Evolutionary conservation across 2,113 vertebrate species (phyloP), one percentile per base, ranked within the genome.

Genomic region (Anseranas semipalmata): DNA sequence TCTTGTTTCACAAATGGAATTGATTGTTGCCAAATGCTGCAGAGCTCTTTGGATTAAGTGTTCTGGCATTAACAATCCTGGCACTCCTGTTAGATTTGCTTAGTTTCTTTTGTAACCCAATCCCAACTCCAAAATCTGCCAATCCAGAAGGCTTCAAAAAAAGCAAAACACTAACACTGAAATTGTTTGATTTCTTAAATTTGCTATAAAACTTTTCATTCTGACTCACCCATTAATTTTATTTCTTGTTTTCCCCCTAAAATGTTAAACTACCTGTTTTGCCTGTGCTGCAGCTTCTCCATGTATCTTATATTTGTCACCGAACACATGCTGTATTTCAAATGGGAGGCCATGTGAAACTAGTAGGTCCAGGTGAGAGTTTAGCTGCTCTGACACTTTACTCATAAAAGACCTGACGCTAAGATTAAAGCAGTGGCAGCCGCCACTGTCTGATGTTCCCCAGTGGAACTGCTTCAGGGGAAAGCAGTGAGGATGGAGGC

Each of bases 51-150:
- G 65, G 76, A 93, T 48, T 46, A 63, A 80, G 43, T 90, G 37
- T 39, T 60, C 62, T 95, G 94, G 76, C 80, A 89, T 75, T 82
- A 60, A 68, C 59, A 81, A 16, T n/a, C 35, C 84, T 95, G 94
- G 80, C 86, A 95, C 22, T 50, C 39, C 56, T 60, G 8, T 35
- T 68, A 68, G 19, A 56, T 75, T 75, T 92, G 65, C 90, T 87
- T 84, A 37, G n/a, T 68, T 94, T 87, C 33, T 15, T 22, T 84
- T 89, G 52, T 84, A 84, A 84, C 80, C 80, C 8, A 48, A 43
- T 63, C 62, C 60, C 56, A 81, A n/a, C 1, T 63, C 67, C 56
- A 85, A 1, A 15, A 63, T 91, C 55, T 89, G 17, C 25, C 75
- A 63, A 11, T 21, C 19, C 25, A 58, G 16, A 84, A 90, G 67